Conservation (phyloP, 2,797 vertebrate genomes). For the Falco columbarius region DNA sequence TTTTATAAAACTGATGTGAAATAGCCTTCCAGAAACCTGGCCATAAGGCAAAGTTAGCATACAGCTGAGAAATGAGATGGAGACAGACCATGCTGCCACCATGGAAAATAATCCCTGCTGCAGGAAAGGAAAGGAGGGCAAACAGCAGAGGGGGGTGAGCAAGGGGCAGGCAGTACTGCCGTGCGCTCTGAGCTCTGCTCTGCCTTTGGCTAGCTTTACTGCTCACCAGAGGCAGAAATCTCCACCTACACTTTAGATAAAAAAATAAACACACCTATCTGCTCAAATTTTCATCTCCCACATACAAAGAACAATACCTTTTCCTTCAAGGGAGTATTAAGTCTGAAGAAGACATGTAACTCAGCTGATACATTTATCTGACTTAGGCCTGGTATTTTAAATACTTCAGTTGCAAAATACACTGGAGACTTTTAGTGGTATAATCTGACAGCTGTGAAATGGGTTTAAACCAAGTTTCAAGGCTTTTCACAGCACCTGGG, state of each 20-base stretch:
- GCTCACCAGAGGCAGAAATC: not conserved
- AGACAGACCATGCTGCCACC: not conserved
- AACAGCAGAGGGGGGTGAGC: not conserved
- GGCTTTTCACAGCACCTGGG: not conserved
- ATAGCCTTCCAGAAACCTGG: not conserved
- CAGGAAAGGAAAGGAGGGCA: too few relatives aligned
- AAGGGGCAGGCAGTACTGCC: not conserved
- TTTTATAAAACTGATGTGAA: not conserved
- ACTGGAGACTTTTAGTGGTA: not conserved
- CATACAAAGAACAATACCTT: not conserved
- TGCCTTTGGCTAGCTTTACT: not conserved
- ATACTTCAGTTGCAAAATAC: not conserved
- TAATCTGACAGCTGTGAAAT: not conserved
- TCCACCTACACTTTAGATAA: not conserved
- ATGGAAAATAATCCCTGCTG: not conserved
- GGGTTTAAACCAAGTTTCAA: not conserved
- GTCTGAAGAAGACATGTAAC: not conserved
- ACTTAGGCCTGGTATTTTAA: not conserved
- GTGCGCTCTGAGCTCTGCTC: not conserved
- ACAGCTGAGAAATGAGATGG: not conserved
- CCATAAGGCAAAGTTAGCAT: accelerated
- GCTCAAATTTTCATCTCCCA: not conserved
- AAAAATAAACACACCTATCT: not conserved
- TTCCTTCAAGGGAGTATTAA: not conserved
- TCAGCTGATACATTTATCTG: not conserved